Percentiles rank a stretch among this genome's conserved stretches.
Evolutionary conservation across 2,888 invertebrate species (phyloP).

Genomic region (Rhopalosiphum nymphaeae): DNA sequence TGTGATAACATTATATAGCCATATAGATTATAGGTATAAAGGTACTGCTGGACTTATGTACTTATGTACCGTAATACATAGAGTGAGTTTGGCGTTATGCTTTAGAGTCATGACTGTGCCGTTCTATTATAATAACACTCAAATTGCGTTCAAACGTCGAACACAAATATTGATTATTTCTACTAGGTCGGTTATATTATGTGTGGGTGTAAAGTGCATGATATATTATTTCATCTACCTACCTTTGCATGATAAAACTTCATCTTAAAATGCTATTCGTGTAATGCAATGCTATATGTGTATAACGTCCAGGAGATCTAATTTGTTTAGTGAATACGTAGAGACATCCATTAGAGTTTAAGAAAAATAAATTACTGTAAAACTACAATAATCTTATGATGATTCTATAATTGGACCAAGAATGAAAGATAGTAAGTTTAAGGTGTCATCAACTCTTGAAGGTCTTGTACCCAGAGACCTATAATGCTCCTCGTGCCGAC

Average conservation of each 20-base stretch:
- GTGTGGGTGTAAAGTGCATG: not conserved
- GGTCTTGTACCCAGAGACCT: no score
- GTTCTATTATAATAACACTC: conserved; percentile 2
- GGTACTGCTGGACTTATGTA: not conserved
- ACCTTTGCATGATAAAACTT: not conserved
- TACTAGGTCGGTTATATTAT: not conserved
- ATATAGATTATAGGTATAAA: not conserved
- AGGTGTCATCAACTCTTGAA: not conserved
- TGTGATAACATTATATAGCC: not conserved
- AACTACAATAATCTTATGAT: not conserved
- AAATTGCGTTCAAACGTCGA: not conserved
- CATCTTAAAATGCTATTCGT: not conserved
- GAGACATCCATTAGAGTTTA: not conserved
- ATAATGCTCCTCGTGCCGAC: no score
- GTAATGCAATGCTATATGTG: not conserved
- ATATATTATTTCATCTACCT: not conserved
- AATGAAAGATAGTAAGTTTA: not conserved
- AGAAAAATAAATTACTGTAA: not conserved
- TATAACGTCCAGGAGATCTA: not conserved
- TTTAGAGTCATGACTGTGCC: not conserved
- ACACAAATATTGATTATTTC: not conserved
- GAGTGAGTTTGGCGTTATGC: no score
- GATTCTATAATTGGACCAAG: no score
- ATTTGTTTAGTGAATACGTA: not conserved
- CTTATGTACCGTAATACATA: not conserved